Conservation (phyloP, 2,888 invertebrate species). For the Clivina fossor region DNA sequence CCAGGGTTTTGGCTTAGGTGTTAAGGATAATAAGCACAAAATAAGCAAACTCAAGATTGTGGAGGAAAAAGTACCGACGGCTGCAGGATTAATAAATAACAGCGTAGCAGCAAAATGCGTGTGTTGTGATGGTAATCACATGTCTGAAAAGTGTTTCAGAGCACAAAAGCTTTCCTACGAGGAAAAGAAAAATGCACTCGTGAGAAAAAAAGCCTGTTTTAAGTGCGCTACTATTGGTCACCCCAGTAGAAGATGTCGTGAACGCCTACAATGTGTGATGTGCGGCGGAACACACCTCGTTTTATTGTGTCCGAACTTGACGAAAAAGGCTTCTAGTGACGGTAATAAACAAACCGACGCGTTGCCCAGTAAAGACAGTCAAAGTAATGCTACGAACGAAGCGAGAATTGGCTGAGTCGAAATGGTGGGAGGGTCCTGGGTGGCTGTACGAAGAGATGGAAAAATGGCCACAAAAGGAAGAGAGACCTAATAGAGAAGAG, state of each 20-base stretch:
- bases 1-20: conserved; percentile 1
- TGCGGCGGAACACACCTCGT: conserved; percentile 2
- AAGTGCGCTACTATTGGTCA: conserved; percentile 14
- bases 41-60: neutral
- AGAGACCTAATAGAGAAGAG: conserved; percentile 19
- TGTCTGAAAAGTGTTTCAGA: conserved; percentile 5
- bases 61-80: neutral
- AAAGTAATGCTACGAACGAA: no score
- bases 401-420: conserved; percentile 39
- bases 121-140: conserved; percentile 19
- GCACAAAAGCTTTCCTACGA: conserved; percentile 2
- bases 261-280: conserved; percentile 2
- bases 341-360: conserved; percentile 11
- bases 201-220: conserved; percentile 12
- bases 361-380: no score
- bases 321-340: conserved; percentile 6
- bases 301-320: conserved; percentile 4
- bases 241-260: conserved; percentile 1
- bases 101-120: conserved; percentile 1
- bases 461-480: conserved; percentile 39
- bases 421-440: conserved; percentile 46
- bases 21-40: neutral
- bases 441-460: conserved; percentile 40
- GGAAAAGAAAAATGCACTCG: conserved; percentile 1
- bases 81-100: conserved; percentile 1